Percentiles rank a stretch among this genome's conserved stretches.
phyloP scores from a whole-genome alignment of 2,888 invertebrate genomes.

The Tiphia femorata region DNA sequence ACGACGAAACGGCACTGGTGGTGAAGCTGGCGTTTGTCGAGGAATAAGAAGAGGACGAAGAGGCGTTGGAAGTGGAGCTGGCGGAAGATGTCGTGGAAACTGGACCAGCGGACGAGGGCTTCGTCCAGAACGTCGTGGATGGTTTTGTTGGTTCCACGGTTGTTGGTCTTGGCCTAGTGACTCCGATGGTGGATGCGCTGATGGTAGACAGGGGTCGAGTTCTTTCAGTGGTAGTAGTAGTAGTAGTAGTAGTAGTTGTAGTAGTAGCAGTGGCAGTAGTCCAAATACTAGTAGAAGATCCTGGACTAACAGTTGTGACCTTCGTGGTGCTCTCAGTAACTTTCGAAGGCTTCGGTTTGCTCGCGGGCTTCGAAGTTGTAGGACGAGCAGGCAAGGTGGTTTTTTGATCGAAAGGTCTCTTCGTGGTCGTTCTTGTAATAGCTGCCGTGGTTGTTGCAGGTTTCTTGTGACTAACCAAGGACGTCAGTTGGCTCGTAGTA shows the following conservation, averaged over 20 bases:
- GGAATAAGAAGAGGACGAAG: conserved; percentile 5
- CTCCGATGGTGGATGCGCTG: conserved; percentile 19
- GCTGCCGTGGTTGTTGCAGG: not conserved
- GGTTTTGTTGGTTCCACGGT: conserved; percentile 32
- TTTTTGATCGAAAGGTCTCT: conserved; percentile 34
- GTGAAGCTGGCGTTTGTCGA: conserved; percentile 17
- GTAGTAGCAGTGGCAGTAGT: conserved; percentile 34
- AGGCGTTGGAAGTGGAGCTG: conserved; percentile 3
- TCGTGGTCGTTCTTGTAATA: conserved; percentile 6
- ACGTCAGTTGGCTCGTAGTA: not conserved
- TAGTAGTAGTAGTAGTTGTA: conserved; percentile 26
- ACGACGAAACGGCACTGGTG: not conserved
- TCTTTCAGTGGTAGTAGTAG: conserved; percentile 24
- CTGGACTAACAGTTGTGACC: not conserved
- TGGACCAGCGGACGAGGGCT: conserved; percentile 13
- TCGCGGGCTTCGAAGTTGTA: conserved; percentile 21
- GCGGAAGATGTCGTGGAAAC: conserved; percentile 3
- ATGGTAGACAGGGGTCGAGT: conserved; percentile 19
- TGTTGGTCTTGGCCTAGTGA: conserved; percentile 34
- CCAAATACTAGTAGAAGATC: not conserved
- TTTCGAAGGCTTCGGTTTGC: conserved; percentile 44
- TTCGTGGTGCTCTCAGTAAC: conserved; percentile 19
- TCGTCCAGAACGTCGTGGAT: conserved; percentile 32
- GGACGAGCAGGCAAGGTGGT: conserved; percentile 24
- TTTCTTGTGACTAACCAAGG: not conserved